phyloP scores from a whole-genome alignment of 2,113 vertebrate species.

The Misgurnus anguillicaudatus region DNA sequence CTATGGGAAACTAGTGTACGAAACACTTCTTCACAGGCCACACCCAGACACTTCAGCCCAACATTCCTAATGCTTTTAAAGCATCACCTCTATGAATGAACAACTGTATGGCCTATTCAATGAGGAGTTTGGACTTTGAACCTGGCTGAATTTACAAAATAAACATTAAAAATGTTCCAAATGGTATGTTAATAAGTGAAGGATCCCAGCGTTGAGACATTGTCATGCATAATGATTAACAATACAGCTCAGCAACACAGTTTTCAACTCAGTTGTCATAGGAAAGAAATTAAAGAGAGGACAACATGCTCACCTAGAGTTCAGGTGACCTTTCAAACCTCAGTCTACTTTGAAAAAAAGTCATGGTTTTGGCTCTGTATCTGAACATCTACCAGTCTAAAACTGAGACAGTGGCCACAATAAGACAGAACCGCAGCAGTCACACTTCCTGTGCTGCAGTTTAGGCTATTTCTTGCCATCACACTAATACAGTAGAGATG shows the following conservation, averaged over 20 bases:
- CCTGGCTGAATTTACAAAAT: background rate
- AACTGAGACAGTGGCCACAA: slow-evolving; percentile 10
- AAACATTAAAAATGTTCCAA: slow-evolving; percentile 24
- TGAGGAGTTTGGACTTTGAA: slow-evolving; percentile 27
- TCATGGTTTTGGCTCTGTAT: background rate
- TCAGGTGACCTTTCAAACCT: background rate
- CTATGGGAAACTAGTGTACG: slow-evolving; percentile 24
- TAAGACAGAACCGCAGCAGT: slow-evolving; percentile 1
- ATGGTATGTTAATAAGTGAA: slow-evolving; percentile 2
- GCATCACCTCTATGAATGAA: slow-evolving; percentile 7
- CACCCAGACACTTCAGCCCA: slow-evolving; percentile 28
- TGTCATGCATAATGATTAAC: slow-evolving; percentile 34
- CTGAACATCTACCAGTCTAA: background rate
- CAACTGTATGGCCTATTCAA: background rate
- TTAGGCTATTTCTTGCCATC: background rate
- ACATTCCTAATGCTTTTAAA: slow-evolving; percentile 8
- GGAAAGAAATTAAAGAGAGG: background rate
- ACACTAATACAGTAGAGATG: background rate
- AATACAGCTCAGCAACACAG: background rate
- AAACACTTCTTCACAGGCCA: slow-evolving; percentile 38
- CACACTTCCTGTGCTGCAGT: slow-evolving; percentile 42
- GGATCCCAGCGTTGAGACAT: background rate
- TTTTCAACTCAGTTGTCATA: background rate
- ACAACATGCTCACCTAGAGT: background rate
- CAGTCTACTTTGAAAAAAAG: background rate